Conservation (phyloP, 2,797 vertebrate species). For the Ficedula albicollis region DNA sequence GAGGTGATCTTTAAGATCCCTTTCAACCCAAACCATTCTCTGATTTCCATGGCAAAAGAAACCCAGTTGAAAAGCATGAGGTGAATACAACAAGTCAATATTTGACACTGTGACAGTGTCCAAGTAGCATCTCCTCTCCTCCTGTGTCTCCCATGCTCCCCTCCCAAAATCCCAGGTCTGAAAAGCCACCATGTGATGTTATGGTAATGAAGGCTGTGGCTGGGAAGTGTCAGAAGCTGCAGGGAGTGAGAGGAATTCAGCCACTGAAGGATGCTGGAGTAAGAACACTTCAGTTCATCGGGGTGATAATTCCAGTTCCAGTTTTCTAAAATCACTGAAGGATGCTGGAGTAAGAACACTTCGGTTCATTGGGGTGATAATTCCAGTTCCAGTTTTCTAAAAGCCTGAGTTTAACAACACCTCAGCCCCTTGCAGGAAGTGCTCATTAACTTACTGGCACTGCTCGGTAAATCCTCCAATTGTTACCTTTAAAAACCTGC, state of each 20-base stretch:
- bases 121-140: background rate
- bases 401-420: background rate
- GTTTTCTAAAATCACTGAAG: background rate
- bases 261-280: background rate
- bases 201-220: accelerated
- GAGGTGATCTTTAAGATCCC: background rate
- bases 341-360: background rate
- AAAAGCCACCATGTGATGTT: background rate
- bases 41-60: background rate
- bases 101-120: accelerated
- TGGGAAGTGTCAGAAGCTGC: background rate
- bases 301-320: accelerated
- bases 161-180: background rate
- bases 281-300: accelerated
- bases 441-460: background rate
- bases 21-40: background rate
- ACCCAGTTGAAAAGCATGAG: background rate
- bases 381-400: background rate
- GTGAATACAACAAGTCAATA: accelerated
- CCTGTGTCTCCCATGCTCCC: accelerated
- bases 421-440: background rate
- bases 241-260: background rate
- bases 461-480: background rate
- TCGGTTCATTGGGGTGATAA: accelerated
- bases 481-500: constrained; percentile 28